These are phyloP conservation scores for Lamellibrachia luymesi DNA, from an alignment of 1,140 invertebrate genomes.

Conservation along the genomic window DNA sequence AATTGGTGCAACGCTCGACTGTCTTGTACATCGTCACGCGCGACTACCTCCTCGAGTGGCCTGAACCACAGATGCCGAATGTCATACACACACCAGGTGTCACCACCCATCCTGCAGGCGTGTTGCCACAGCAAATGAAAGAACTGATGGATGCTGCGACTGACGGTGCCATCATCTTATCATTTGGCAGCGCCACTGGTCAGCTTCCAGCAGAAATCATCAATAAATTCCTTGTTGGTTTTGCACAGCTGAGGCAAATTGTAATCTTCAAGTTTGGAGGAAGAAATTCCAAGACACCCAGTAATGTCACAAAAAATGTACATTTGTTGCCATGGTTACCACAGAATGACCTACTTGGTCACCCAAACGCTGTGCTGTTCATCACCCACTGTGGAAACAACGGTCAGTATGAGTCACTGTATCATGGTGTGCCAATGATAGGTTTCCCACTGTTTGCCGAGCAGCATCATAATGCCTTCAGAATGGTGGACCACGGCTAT, in stretches of 20 bases:
- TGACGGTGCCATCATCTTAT: conserved; percentile 17
- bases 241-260: conserved; percentile 57
- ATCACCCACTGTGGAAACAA: conserved; percentile 29
- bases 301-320: conserved; percentile 61
- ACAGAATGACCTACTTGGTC: conserved; percentile 63
- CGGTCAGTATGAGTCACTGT: conserved; percentile 27
- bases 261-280: conserved; percentile 61
- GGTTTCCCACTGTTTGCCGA: conserved; percentile 36
- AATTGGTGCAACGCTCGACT: neutral
- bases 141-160: neutral
- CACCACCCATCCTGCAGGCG: neutral
- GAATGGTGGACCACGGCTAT: conserved; percentile 43
- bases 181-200: conserved; percentile 13
- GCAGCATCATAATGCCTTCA: conserved; percentile 45
- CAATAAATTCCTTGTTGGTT: conserved; percentile 53
- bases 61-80: conserved; percentile 9
- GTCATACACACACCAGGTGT: neutral
- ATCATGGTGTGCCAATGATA: conserved; percentile 30
- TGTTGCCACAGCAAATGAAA: conserved; percentile 10
- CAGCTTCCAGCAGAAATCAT: conserved; percentile 21
- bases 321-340: conserved; percentile 68
- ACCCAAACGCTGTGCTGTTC: conserved; percentile 55
- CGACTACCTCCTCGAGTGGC: conserved; percentile 4
- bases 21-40: neutral
- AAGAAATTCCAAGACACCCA: conserved; percentile 45